phyloP scores from a whole-genome alignment of 2,888 invertebrate species.

The Gibbula magus region DNA sequence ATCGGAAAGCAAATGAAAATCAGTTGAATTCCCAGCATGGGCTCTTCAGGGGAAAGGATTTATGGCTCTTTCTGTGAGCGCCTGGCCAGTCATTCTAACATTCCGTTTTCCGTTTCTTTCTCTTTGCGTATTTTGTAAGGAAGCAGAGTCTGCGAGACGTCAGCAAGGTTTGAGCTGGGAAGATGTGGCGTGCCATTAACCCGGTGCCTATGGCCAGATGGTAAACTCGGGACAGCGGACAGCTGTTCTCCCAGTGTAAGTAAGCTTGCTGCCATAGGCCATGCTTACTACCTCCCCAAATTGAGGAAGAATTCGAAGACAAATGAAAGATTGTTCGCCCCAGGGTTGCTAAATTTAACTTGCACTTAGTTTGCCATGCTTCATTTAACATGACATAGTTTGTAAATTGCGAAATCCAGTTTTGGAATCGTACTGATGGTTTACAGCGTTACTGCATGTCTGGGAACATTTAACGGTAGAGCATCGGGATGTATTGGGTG shows the following conservation, averaged over 20 bases:
- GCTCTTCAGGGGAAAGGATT: background rate
- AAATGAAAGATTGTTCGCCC: too few relatives aligned
- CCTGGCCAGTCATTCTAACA: background rate
- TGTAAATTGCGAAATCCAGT: background rate
- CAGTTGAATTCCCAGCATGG: background rate
- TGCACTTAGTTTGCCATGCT: background rate
- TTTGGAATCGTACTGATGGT: background rate
- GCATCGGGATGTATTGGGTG: too few relatives aligned
- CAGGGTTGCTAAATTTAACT: too few relatives aligned
- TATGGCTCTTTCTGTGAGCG: background rate
- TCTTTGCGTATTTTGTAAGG: background rate
- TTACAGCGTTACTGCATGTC: too few relatives aligned
- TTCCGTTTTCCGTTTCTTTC: conserved; percentile 13
- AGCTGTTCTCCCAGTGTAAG: background rate
- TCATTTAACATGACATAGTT: background rate
- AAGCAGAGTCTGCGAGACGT: background rate
- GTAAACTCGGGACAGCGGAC: background rate
- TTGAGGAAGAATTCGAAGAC: too few relatives aligned
- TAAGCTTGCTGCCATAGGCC: too few relatives aligned
- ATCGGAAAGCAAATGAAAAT: background rate
- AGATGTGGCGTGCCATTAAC: background rate
- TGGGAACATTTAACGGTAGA: too few relatives aligned
- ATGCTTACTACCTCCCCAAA: too few relatives aligned
- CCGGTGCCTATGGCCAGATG: background rate
- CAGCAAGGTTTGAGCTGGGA: background rate